A percentile compares a stretch with the other conserved stretches of the same genome.
These are phyloP conservation scores for Caenorhabditis sinica DNA, from an alignment of 2,888 invertebrate species.

Conservation along the genomic window DNA sequence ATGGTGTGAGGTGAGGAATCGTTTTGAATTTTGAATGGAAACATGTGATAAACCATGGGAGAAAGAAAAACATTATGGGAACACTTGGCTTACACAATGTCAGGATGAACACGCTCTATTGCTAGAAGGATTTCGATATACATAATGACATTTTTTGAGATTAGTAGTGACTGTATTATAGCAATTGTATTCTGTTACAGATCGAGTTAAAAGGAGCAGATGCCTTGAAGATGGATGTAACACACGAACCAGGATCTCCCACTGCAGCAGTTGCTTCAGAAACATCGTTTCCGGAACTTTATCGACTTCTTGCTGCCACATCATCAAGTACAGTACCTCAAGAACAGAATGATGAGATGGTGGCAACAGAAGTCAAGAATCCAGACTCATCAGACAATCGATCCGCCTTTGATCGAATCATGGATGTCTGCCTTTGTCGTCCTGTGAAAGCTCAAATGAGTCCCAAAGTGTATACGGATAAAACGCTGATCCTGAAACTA, in stretches of 20 bases:
- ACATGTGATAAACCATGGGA: no score
- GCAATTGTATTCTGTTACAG: constrained; percentile 58
- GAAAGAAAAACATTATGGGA: no score
- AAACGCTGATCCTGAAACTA: constrained; percentile 45
- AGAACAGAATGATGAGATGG: not conserved
- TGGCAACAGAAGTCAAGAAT: not conserved
- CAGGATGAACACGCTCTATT: not conserved
- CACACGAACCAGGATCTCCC: constrained; percentile 42
- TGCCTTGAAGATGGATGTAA: constrained; percentile 52
- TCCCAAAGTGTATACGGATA: constrained; percentile 56
- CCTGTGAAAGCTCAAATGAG: constrained; percentile 35
- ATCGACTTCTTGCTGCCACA: constrained; percentile 40
- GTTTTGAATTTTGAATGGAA: not conserved
- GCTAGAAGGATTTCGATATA: no score
- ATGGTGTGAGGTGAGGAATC: constrained; percentile 69
- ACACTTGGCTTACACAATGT: no score
- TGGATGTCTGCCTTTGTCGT: constrained; percentile 62
- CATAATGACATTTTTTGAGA: not conserved
- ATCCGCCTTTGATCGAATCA: constrained; percentile 50
- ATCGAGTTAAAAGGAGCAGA: constrained; percentile 64
- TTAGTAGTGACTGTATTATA: no score
- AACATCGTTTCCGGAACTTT: constrained; percentile 50
- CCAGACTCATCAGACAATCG: constrained; percentile 11
- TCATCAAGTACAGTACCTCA: not conserved
- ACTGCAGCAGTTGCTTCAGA: constrained; percentile 17